These are phyloP conservation scores for Diadophis punctatus DNA, from an alignment of 2,113 vertebrate genomes.

Conservation along the genomic window DNA sequence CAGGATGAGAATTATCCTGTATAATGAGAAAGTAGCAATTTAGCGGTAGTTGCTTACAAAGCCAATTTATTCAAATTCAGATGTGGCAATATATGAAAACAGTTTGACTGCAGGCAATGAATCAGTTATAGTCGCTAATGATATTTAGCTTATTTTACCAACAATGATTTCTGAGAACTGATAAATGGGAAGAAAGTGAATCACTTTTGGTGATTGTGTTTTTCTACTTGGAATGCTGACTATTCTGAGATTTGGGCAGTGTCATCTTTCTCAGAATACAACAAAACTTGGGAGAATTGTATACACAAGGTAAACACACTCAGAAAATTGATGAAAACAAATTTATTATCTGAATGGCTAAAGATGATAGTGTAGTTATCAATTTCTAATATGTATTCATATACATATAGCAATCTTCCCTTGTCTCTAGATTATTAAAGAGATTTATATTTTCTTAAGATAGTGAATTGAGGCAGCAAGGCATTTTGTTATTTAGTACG, in stretches of 20 bases:
- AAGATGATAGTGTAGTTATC: background rate
- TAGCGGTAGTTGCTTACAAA: conserved; percentile 42
- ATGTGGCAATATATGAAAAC: conserved; percentile 31
- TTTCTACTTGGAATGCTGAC: conserved; percentile 12
- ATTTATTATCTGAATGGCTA: background rate
- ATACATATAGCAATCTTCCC: background rate
- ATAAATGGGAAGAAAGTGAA: background rate
- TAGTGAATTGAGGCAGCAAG: background rate
- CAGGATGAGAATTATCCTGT: conserved; percentile 13
- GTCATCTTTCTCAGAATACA: background rate
- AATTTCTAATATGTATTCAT: background rate
- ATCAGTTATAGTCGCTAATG: conserved; percentile 59
- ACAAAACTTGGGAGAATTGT: background rate
- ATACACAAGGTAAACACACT: rapidly evolving
- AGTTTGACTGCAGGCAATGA: conserved; percentile 51
- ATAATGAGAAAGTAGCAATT: conserved; percentile 37
- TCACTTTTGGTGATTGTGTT: background rate
- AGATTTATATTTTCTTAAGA: background rate
- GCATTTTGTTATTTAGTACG: background rate
- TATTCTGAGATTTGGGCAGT: background rate
- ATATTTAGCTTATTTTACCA: conserved; percentile 55
- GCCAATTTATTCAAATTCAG: conserved; percentile 61
- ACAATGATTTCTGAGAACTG: conserved; percentile 27
- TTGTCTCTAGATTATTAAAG: background rate
- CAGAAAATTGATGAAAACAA: background rate